Conservation (phyloP, 2,888 invertebrate genomes). For the Stomorhina lunata region DNA sequence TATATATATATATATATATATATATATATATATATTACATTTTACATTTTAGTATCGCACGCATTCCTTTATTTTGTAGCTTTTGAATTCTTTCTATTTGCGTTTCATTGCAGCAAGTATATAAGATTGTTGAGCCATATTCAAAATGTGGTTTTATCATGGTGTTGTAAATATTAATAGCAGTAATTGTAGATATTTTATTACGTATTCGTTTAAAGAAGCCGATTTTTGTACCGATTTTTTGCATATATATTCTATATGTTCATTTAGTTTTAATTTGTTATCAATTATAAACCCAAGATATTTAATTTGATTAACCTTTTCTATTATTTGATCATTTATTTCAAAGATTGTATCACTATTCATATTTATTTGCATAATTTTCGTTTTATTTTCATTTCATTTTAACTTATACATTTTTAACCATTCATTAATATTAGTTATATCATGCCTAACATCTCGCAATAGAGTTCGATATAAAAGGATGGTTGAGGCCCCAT, state of each 20-base stretch:
- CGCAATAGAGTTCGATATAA: no score
- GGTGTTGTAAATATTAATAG: background rate
- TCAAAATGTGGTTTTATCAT: constrained; percentile 1
- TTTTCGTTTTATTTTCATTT: constrained; percentile 19
- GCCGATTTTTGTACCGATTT: background rate
- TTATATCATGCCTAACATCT: no score
- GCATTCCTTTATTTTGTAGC: constrained; percentile 1
- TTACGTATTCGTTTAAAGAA: background rate
- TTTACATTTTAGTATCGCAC: background rate
- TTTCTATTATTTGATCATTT: background rate
- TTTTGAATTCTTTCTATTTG: background rate
- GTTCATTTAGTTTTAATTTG: background rate
- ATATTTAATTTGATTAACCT: background rate
- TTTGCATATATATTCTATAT: background rate
- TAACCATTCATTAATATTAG: background rate
- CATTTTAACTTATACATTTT: constrained; percentile 11
- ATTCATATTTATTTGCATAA: background rate
- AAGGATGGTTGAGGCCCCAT: no score
- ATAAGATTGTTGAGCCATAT: background rate
- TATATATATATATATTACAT: no score
- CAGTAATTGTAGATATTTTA: background rate
- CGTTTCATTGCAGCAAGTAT: background rate
- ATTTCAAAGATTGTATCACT: background rate
- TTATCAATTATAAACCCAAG: background rate
- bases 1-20: no score